These are phyloP conservation scores for Tipula confusa DNA, from an alignment of 2,888 invertebrate species.

Conservation along the genomic window DNA sequence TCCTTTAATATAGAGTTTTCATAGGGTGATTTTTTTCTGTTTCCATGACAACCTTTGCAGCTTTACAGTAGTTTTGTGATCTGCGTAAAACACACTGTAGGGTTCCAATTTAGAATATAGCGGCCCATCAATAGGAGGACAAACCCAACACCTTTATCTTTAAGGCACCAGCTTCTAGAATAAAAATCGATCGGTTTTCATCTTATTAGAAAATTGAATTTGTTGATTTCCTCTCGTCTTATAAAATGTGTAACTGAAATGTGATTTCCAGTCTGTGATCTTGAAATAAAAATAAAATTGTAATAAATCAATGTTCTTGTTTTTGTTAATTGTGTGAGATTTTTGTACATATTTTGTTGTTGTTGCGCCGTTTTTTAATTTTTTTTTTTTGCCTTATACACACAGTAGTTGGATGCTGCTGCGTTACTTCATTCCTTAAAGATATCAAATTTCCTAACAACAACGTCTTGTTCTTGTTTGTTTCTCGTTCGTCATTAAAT, in stretches of 20 bases:
- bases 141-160: too few species aligned
- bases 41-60: too few species aligned
- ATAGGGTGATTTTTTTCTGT: too few species aligned
- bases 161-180: too few species aligned
- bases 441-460: conserved; percentile 5
- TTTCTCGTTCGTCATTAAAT: conserved; percentile 16
- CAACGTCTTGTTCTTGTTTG: background rate
- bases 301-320: conserved; percentile 29
- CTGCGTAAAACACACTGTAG: too few species aligned
- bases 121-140: too few species aligned
- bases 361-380: background rate
- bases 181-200: background rate
- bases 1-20: too few species aligned
- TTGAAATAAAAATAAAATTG: conserved; percentile 15
- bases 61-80: too few species aligned
- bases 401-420: conserved; percentile 1
- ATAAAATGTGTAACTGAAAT: background rate
- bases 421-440: conserved; percentile 1
- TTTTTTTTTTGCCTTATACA: background rate
- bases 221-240: background rate
- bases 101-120: too few species aligned
- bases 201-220: background rate
- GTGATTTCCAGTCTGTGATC: conserved; percentile 26
- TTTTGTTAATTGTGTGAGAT: conserved; percentile 28
- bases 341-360: background rate